Conservation (phyloP, 2,888 invertebrate genomes). For the Timema podura region DNA sequence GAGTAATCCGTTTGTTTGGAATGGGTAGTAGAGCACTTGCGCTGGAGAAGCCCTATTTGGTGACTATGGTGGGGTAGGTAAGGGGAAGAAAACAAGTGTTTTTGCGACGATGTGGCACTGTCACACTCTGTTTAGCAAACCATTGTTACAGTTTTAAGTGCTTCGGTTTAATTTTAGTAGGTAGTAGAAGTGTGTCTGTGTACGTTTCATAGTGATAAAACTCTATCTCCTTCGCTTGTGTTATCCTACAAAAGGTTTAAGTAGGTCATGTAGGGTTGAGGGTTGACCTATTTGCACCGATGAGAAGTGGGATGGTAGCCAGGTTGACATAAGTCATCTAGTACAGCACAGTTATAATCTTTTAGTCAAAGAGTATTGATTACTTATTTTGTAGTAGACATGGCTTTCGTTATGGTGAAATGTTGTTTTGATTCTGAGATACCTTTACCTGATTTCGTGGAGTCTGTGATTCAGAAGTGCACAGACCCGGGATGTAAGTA, state of each 20-base stretch:
- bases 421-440: slow-evolving; percentile 70
- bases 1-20: not conserved
- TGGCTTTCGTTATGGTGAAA: slow-evolving; percentile 67
- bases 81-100: not conserved
- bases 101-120: not conserved
- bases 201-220: too few relatives aligned
- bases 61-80: not conserved
- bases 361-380: too few relatives aligned
- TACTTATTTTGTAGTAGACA: slow-evolving; percentile 36
- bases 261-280: slow-evolving; percentile 14
- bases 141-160: too few relatives aligned
- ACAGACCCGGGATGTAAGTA: slow-evolving; percentile 79
- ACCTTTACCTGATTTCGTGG: slow-evolving; percentile 60
- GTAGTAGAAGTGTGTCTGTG: too few relatives aligned
- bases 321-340: too few relatives aligned
- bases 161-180: too few relatives aligned
- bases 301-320: not conserved
- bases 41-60: not conserved
- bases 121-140: slow-evolving; percentile 8
- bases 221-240: too few relatives aligned
- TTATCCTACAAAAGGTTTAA: not conserved
- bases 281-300: slow-evolving; percentile 5
- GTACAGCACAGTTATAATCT: too few relatives aligned
- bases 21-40: not conserved
- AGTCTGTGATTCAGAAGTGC: slow-evolving; percentile 72